These are phyloP conservation scores for Seira musarum DNA, from an alignment of 2,888 invertebrate genomes.

Conservation along the genomic window DNA sequence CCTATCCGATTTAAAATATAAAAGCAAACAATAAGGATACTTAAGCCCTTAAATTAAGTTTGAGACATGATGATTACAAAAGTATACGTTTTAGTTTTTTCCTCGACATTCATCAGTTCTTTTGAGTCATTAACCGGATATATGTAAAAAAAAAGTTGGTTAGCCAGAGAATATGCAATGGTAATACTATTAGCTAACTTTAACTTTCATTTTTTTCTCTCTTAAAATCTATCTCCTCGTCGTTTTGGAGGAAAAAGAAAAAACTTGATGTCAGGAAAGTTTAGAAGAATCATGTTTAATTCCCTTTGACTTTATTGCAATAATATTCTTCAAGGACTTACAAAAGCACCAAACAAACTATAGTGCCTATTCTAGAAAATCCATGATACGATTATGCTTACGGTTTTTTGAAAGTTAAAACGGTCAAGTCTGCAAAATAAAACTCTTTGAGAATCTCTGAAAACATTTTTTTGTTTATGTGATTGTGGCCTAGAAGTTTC, in stretches of 20 bases:
- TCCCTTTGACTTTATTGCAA: neutral
- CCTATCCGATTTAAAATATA: neutral
- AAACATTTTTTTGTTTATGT: neutral
- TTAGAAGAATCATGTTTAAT: neutral
- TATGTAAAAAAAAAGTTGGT: neutral
- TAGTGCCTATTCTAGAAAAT: conserved; percentile 7
- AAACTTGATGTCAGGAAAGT: neutral
- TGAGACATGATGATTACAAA: conserved; percentile 18
- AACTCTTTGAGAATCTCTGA: neutral
- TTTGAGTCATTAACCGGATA: conserved; percentile 4
- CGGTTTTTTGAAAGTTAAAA: conserved; percentile 13
- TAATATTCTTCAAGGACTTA: neutral
- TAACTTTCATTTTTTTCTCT: conserved; percentile 9
- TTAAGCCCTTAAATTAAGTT: conserved; percentile 40
- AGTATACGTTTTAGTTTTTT: conserved; percentile 1
- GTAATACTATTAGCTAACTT: neutral
- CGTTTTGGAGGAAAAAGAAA: neutral
- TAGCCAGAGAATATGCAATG: neutral
- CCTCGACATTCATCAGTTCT: neutral
- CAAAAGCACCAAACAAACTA: neutral
- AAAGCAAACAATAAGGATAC: conserved; percentile 26
- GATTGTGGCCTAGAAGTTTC: neutral
- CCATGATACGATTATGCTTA: neutral
- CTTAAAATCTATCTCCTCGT: neutral
- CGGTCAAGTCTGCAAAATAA: conserved; percentile 5